A percentile compares a stretch with the other conserved stretches of the same genome.
phyloP scores from a whole-genome alignment of 2,888 invertebrate genomes.

The Penaeus monodon region DNA sequence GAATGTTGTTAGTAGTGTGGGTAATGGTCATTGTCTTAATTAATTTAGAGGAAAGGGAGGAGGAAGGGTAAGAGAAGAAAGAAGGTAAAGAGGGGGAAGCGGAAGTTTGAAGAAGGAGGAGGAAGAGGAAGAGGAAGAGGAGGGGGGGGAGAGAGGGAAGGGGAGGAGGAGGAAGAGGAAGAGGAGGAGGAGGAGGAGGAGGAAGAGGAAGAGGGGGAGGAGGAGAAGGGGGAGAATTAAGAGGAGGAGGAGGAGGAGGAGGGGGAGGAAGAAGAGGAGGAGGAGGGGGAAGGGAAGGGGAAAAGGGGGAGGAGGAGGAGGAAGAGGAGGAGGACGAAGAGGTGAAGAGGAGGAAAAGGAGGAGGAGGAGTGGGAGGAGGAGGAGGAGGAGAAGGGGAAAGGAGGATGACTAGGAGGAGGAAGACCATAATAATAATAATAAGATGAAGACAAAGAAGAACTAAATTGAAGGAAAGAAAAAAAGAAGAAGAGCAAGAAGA shows the following conservation, averaged over 20 bases:
- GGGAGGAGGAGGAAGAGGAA: too few relatives aligned
- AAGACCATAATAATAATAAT: too few relatives aligned
- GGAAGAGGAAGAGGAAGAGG: neutral
- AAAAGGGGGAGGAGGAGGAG: neutral
- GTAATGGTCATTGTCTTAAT: too few relatives aligned
- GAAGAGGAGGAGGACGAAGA: neutral
- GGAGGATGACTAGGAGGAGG: neutral
- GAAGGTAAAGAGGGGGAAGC: neutral
- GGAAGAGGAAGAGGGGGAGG: too few relatives aligned
- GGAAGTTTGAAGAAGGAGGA: neutral
- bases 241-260: neutral
- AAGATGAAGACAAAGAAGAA: neutral
- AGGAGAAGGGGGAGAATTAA: too few relatives aligned
- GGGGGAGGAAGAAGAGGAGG: neutral
- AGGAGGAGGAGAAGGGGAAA: neutral
- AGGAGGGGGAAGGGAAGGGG: neutral
- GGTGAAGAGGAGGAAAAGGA: neutral
- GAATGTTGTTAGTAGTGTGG: too few relatives aligned
- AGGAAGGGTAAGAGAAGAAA: neutral
- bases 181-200: neutral
- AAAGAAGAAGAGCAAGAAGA: neutral
- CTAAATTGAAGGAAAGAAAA: too few relatives aligned
- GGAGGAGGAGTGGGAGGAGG: too few relatives aligned
- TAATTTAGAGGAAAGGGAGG: neutral
- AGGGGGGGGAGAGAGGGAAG: neutral